These are phyloP conservation scores for Phyllotreta cruciferae DNA, from an alignment of 2,888 invertebrate genomes.

Conservation along the genomic window DNA sequence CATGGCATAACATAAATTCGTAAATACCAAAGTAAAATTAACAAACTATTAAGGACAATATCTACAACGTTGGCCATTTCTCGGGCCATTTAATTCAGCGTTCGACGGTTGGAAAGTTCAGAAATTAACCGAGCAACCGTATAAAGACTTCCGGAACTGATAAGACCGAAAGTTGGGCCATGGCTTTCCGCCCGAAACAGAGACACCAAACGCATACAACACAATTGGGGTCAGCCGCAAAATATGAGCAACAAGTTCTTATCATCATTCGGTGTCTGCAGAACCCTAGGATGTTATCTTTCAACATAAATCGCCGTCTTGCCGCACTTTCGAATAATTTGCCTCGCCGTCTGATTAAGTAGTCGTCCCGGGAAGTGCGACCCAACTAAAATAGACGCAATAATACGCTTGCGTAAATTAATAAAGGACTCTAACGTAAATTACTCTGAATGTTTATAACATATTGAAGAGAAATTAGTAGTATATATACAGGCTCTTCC, in stretches of 20 bases:
- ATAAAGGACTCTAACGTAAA: too few species aligned
- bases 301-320: slow-evolving; percentile 45
- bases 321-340: slow-evolving; percentile 46
- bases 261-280: slow-evolving; percentile 39
- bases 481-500: neutral
- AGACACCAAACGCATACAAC: slow-evolving; percentile 26
- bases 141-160: slow-evolving; percentile 27
- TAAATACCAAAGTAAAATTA: slow-evolving; percentile 7
- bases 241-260: slow-evolving; percentile 44
- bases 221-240: slow-evolving; percentile 32
- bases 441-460: too few species aligned
- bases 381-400: neutral
- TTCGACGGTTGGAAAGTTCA: slow-evolving; percentile 10
- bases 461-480: neutral
- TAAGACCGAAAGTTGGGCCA: slow-evolving; percentile 24
- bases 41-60: slow-evolving; percentile 14
- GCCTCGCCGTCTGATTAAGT: slow-evolving; percentile 27
- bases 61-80: slow-evolving; percentile 11
- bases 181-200: slow-evolving; percentile 24
- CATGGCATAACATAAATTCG: neutral
- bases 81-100: slow-evolving; percentile 8
- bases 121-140: slow-evolving; percentile 19
- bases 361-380: too few species aligned
- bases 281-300: slow-evolving; percentile 44
- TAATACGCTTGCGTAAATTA: too few species aligned